Evolutionary conservation across 1,140 invertebrate genomes (phyloP).

Genomic region (Holcopasites calliopsidis): DNA sequence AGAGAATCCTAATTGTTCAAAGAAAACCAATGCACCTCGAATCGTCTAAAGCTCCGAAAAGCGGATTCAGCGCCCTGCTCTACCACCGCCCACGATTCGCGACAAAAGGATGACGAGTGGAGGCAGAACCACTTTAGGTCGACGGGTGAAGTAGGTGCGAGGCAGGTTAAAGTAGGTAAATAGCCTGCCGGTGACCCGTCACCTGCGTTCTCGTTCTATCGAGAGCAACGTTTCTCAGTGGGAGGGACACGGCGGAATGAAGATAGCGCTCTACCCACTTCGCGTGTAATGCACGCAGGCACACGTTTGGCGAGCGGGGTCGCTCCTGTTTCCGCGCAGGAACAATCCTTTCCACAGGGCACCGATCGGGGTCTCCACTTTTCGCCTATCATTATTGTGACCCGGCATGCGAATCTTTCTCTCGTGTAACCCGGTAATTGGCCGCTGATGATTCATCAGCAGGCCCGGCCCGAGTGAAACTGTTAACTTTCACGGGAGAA

Average conservation of each 20-base stretch:
- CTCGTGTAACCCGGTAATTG: slow-evolving; percentile 2
- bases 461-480: background rate
- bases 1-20: too few relatives aligned
- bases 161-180: slow-evolving; percentile 78
- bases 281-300: too few relatives aligned
- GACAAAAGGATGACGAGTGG: slow-evolving; percentile 31
- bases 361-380: slow-evolving; percentile 22
- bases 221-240: slow-evolving; percentile 72
- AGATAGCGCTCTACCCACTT: slow-evolving; percentile 36
- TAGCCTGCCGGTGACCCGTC: slow-evolving; percentile 80
- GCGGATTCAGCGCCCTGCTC: background rate
- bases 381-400: slow-evolving; percentile 35
- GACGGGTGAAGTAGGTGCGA: slow-evolving; percentile 55
- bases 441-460: background rate
- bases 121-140: slow-evolving; percentile 25
- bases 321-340: slow-evolving; percentile 46
- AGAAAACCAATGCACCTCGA: background rate
- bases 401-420: slow-evolving; percentile 10
- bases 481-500: background rate
- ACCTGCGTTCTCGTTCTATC: slow-evolving; percentile 80
- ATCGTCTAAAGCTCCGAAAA: background rate
- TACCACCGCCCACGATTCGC: slow-evolving; percentile 4
- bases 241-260: slow-evolving; percentile 49
- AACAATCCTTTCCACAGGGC: slow-evolving; percentile 6
- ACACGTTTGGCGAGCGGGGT: background rate